Percentiles rank a stretch among this genome's conserved stretches.
phyloP scores from a whole-genome alignment of 2,113 vertebrate species.

The Ariopsis seemanni region DNA sequence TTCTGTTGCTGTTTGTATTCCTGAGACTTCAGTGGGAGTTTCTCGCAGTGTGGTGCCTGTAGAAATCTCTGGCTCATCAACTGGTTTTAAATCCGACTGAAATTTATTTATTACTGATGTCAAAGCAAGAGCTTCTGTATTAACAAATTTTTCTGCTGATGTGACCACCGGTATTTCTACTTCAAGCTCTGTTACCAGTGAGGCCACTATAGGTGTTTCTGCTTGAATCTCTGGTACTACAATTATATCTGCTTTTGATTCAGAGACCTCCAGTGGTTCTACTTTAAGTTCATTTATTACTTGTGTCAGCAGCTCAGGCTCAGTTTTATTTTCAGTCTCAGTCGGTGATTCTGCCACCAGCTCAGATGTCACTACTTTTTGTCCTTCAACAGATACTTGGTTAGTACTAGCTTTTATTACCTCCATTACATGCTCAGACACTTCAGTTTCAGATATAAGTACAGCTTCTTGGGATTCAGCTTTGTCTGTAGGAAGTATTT shows the following conservation, averaged over 20 bases:
- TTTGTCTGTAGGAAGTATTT: neutral
- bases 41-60: neutral
- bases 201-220: neutral
- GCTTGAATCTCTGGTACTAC: slow-evolving; percentile 7
- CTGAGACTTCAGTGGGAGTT: neutral
- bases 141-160: neutral
- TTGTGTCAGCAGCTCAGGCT: slow-evolving; percentile 33
- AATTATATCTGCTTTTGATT: slow-evolving; percentile 29
- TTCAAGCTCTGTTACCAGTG: neutral
- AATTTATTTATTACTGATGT: slow-evolving; percentile 3
- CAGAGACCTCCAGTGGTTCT: slow-evolving; percentile 1
- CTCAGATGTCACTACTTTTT: neutral
- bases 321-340: slow-evolving; percentile 6
- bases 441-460: neutral
- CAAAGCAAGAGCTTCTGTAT: neutral
- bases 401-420: neutral
- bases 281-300: neutral
- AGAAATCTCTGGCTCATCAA: neutral
- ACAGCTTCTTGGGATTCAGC: neutral
- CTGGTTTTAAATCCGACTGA: neutral
- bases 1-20: slow-evolving; percentile 6
- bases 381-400: neutral
- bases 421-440: neutral
- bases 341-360: neutral
- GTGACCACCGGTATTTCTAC: neutral